A percentile compares a stretch with the other conserved stretches of the same genome.
Evolutionary conservation across 1,140 invertebrate species (phyloP).

Genomic region (Drosophila teissieri): DNA sequence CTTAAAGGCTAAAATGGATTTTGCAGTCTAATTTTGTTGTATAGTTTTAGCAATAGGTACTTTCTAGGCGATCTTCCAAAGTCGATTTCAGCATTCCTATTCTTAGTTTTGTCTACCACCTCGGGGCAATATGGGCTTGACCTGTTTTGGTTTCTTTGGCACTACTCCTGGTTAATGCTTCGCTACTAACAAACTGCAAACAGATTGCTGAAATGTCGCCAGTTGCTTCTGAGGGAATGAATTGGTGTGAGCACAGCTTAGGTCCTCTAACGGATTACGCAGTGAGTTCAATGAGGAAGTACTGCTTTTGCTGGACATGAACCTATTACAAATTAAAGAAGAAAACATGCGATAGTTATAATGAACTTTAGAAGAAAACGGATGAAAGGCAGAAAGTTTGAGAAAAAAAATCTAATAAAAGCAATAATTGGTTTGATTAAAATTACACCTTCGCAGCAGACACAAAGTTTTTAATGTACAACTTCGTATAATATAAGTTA

Average conservation of each 20-base stretch:
- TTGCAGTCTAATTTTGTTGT: background rate
- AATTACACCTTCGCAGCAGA: no score
- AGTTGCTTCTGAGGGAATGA: constrained; percentile 37
- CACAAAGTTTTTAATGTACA: no score
- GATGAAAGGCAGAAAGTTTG: background rate
- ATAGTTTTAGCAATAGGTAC: background rate
- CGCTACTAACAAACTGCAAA: constrained; percentile 35
- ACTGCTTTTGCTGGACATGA: constrained; percentile 27
- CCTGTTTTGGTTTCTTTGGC: constrained; percentile 28
- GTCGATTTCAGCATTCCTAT: no score
- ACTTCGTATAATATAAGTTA: no score
- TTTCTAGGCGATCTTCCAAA: background rate
- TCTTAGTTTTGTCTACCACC: constrained; percentile 20
- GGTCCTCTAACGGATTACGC: background rate
- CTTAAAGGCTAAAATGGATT: no score
- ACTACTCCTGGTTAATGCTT: constrained; percentile 50
- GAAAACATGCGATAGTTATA: background rate
- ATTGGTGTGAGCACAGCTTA: constrained; percentile 28
- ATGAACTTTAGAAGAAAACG: background rate
- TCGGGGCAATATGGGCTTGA: constrained; percentile 27
- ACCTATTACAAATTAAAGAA: constrained; percentile 44
- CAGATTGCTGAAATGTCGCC: constrained; percentile 17
- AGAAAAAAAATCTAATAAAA: background rate
- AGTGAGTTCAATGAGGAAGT: background rate
- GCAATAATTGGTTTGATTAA: no score